These are phyloP conservation scores for Porites lobata DNA, from an alignment of 92 coral and sea anemone genomes.

Conservation along the genomic window DNA sequence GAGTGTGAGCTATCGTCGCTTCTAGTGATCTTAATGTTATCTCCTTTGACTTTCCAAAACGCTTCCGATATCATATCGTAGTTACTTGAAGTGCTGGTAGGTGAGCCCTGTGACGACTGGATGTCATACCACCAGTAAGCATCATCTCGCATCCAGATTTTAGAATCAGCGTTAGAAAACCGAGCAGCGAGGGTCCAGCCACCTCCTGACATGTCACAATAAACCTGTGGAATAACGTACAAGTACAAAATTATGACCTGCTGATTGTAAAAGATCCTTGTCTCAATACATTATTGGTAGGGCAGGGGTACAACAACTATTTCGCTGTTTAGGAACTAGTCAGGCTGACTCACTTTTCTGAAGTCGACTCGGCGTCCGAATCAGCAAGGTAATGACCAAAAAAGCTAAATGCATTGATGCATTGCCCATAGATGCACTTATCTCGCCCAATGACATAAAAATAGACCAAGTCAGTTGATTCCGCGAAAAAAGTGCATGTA, in stretches of 20 bases:
- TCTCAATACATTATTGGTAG: no score
- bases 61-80: constrained; percentile 57
- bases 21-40: constrained; percentile 32
- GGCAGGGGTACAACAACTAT: no score
- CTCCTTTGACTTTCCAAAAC: constrained; percentile 34
- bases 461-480: no score
- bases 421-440: no score
- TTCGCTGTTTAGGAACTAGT: no score
- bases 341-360: no score
- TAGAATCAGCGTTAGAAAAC: constrained; percentile 37
- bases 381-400: no score
- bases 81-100: constrained; percentile 29
- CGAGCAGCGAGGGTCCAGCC: constrained; percentile 56
- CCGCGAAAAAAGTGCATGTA: no score
- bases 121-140: constrained; percentile 49
- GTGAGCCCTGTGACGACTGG: constrained; percentile 21
- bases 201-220: constrained; percentile 43
- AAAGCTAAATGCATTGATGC: no score
- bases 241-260: background rate
- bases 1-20: constrained; percentile 46
- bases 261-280: no score
- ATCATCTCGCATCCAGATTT: constrained; percentile 44
- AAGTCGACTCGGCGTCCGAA: no score
- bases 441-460: no score
- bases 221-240: background rate